Percentiles rank a stretch among this genome's conserved stretches.
Evolutionary conservation across 2,888 invertebrate genomes (phyloP).

Genomic region (Tanytarsus gracilentus): DNA sequence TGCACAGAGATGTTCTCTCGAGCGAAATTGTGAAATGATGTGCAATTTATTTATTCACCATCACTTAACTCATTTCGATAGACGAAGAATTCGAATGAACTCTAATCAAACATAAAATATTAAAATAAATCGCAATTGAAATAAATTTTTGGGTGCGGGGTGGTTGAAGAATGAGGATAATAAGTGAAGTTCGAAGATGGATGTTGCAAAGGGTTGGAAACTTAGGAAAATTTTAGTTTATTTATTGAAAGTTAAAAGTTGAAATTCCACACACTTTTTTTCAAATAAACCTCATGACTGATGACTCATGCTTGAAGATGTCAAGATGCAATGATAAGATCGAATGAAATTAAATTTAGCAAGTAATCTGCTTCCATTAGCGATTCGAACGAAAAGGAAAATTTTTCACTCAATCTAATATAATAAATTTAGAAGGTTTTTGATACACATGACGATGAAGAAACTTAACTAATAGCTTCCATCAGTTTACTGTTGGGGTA

Average conservation of each 20-base stretch:
- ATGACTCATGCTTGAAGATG: too few species aligned
- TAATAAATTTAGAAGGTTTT: too few species aligned
- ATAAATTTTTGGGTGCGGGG: conserved; percentile 15
- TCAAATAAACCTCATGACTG: too few species aligned
- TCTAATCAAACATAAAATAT: conserved; percentile 23
- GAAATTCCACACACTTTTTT: too few species aligned
- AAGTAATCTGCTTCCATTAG: neutral
- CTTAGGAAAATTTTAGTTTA: too few species aligned
- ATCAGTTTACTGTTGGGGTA: too few species aligned
- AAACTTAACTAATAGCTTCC: neutral
- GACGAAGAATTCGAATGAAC: neutral
- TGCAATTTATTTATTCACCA: neutral
- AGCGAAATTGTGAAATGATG: neutral
- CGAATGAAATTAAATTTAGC: neutral
- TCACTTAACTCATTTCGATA: neutral
- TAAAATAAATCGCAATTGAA: conserved; percentile 22
- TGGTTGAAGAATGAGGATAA: too few species aligned
- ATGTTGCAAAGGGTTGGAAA: too few species aligned
- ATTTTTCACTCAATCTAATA: neutral
- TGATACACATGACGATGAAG: neutral
- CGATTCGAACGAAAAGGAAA: neutral
- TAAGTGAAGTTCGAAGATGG: too few species aligned
- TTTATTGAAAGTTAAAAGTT: too few species aligned
- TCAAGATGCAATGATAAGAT: too few species aligned
- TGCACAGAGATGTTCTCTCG: neutral